Conservation (phyloP, 1,140 invertebrate genomes). For the Diplogasteroides magnus region DNA sequence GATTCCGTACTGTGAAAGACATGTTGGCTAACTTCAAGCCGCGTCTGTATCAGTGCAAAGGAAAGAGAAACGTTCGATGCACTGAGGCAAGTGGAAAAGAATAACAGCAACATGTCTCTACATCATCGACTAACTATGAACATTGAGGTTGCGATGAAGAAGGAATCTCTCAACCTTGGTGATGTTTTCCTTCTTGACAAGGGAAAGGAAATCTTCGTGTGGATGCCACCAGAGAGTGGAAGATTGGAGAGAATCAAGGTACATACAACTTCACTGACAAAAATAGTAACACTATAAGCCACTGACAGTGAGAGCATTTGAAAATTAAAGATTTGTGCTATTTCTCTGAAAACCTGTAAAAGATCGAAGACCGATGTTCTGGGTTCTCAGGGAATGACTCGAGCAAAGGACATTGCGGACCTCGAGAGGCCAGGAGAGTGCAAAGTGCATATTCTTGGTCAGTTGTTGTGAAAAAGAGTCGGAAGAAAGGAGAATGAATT, state of each 20-base stretch:
- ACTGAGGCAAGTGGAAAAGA: too few relatives aligned
- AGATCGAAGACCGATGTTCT: not conserved
- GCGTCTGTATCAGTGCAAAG: conserved; percentile 79
- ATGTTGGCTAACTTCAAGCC: conserved; percentile 67
- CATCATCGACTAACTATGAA: too few relatives aligned
- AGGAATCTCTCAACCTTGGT: conserved; percentile 78
- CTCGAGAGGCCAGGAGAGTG: conserved; percentile 42
- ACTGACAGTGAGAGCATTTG: too few relatives aligned
- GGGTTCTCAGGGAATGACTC: conserved; percentile 32
- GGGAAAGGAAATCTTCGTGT: conserved; percentile 72
- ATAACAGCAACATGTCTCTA: too few relatives aligned
- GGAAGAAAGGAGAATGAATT: too few relatives aligned
- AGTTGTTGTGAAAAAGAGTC: conserved; percentile 1
- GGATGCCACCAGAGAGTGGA: conserved; percentile 62
- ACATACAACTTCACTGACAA: too few relatives aligned
- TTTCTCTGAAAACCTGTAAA: not conserved
- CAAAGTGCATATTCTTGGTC: conserved; percentile 45
- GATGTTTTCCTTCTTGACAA: conserved; percentile 82
- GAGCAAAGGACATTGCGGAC: conserved; percentile 48
- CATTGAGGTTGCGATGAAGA: conserved; percentile 67
- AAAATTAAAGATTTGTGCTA: too few relatives aligned
- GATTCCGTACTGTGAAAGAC: conserved; percentile 75
- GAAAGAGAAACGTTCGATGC: conserved; percentile 77
- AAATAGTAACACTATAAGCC: too few relatives aligned
- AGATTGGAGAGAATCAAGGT: conserved; percentile 59